Evolutionary conservation across 92 coral and sea anemone species (phyloP).

Genomic region (Desmophyllum pertusum): DNA sequence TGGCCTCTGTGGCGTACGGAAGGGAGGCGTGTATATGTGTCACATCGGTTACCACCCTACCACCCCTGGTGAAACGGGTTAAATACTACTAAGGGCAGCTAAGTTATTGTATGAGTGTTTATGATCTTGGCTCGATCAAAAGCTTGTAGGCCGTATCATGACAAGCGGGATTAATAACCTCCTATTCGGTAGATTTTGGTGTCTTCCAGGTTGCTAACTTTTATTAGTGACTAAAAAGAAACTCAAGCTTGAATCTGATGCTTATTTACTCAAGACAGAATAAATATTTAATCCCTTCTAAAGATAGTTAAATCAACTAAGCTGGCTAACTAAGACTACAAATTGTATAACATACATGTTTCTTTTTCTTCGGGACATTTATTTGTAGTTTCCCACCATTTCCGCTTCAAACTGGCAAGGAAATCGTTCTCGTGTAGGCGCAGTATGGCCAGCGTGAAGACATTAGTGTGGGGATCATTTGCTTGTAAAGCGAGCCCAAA

Average conservation of each 20-base stretch:
- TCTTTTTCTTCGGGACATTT: constrained; percentile 49
- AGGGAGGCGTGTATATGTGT: too few relatives aligned
- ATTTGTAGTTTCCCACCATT: constrained; percentile 78
- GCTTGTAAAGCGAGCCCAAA: constrained; percentile 70
- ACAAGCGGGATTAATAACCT: too few relatives aligned
- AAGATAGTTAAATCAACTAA: background rate
- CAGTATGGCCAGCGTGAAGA: constrained; percentile 63
- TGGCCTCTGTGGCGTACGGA: too few relatives aligned
- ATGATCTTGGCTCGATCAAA: too few relatives aligned
- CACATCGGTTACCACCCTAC: too few relatives aligned
- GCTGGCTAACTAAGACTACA: too few relatives aligned
- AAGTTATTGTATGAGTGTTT: too few relatives aligned
- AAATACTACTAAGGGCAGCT: background rate
- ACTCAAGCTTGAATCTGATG: background rate
- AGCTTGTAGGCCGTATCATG: too few relatives aligned
- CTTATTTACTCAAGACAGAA: too few relatives aligned
- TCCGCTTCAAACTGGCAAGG: constrained; percentile 57
- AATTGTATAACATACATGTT: constrained; percentile 30
- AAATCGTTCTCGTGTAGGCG: constrained; percentile 69
- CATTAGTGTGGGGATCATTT: constrained; percentile 52
- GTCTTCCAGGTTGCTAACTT: background rate
- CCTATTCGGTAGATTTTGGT: background rate
- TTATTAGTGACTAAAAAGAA: background rate
- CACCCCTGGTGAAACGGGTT: background rate
- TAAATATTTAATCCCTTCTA: background rate